Evolutionary conservation across 2,113 vertebrate genomes (phyloP).

Genomic region (Colius striatus): DNA sequence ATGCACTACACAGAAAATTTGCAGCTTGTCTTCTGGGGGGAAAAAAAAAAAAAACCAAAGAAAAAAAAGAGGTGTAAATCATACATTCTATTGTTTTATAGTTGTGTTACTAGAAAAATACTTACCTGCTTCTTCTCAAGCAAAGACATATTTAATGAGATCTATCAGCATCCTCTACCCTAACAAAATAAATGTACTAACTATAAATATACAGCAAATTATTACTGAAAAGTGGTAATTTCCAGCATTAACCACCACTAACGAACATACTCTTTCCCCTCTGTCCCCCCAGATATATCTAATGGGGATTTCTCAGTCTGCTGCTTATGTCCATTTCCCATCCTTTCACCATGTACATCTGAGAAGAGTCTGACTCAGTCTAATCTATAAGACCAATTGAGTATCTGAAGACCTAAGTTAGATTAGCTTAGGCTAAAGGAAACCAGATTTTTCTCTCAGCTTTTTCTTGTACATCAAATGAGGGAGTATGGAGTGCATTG

Average conservation of each 20-base stretch:
- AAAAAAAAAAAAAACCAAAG: too few relatives aligned
- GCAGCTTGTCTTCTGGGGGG: neutral
- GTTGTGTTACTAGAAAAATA: neutral
- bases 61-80: neutral
- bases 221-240: neutral
- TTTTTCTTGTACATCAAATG: neutral
- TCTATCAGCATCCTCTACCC: neutral
- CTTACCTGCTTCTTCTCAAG: neutral
- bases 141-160: neutral
- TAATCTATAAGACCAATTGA: neutral
- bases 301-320: neutral
- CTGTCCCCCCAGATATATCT: neutral
- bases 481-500: neutral
- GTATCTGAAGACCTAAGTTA: neutral
- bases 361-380: neutral
- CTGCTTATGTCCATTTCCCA: neutral
- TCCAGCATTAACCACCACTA: neutral
- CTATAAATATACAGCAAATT: neutral
- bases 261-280: fast-evolving
- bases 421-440: neutral
- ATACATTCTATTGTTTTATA: neutral
- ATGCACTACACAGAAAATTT: neutral
- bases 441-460: neutral
- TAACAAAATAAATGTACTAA: neutral
- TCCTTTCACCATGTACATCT: neutral